Percentiles rank a stretch among this genome's conserved stretches.
Conservation (phyloP, 2,797 vertebrate genomes). For the Trichosurus vulpecula region DNA sequence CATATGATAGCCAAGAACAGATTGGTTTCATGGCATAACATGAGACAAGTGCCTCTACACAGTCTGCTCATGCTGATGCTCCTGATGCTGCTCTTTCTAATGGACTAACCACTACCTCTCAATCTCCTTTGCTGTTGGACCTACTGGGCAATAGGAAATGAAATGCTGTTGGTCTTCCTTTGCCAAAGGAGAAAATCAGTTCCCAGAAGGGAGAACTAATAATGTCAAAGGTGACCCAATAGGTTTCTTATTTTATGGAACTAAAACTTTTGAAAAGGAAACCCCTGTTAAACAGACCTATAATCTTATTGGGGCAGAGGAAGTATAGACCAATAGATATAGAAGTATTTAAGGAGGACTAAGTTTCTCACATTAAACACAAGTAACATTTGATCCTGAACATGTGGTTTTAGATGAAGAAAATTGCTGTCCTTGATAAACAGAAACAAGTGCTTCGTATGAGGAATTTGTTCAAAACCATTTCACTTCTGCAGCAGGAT, state of each 20-base stretch:
- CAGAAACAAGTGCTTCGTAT: neutral
- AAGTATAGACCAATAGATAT: neutral
- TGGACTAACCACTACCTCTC: neutral
- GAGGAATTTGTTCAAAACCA: neutral
- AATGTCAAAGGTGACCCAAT: neutral
- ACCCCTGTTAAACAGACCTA: constrained; percentile 17
- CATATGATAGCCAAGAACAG: neutral
- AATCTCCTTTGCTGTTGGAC: neutral
- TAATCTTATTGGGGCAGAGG: neutral
- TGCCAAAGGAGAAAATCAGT: neutral
- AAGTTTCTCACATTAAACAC: constrained; percentile 16
- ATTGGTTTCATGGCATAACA: constrained; percentile 20
- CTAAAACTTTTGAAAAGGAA: constrained; percentile 58
- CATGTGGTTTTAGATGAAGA: neutral
- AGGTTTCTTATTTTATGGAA: neutral
- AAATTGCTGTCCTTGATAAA: neutral
- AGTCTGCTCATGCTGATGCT: constrained; percentile 14
- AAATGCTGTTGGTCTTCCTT: neutral
- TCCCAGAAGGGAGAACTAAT: neutral
- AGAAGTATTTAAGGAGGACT: constrained; percentile 30
- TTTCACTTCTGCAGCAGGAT: neutral
- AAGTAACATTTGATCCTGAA: constrained; percentile 9
- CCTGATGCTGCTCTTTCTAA: neutral
- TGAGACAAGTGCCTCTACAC: neutral
- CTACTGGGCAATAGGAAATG: neutral